Base-by-base conservation (phyloP, 2,113 vertebrate genomes). In the Onychostoma macrolepis region DNA sequence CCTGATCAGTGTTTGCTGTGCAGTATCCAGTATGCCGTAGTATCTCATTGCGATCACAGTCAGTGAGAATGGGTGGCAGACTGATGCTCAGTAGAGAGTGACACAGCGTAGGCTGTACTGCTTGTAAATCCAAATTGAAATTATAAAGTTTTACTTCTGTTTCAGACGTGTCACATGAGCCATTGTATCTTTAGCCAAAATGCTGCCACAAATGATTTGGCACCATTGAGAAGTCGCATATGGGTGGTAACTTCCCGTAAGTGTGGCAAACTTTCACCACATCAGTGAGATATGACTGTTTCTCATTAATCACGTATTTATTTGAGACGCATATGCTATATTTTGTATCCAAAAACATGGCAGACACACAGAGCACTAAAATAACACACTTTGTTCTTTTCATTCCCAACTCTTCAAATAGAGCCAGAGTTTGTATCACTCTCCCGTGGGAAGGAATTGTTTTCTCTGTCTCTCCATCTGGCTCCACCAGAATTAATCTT, bases 361-460 rank as follows among this genome's bases (percentile, higher is more conserved):
- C 80, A 83, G 80, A 50, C 61, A 71, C 45, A 13, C 41, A 83
- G 63, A 50, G 63, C 63, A 50, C 43, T 83, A 24, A 69, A 83
- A 83, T 83, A 71, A 50, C 80, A 83, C 19, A 13, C 80, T 69
- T 48, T 48, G 28, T 83, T 48, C 28, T 50, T 48, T 83, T 83
- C 19, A 19, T 83, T 83, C 43, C 21, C 43, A 71, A 50, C 63
- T 69, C 26, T 83, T 83, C 5, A 8, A 43, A 33, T 28, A 72
- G 76, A 58, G 75, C 41, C 56, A 56, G 63, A 82, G 24, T 43
- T 48, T 80, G 53, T 74, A 69, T 84, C 58, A 33, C 72, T 71
- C 41, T 83, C 53, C 90, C 61, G 79, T 88, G 86, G 85, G 87
- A 85, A 89, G 17, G 90, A 90, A 87, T 41, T 61, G 85, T 80